A percentile compares a stretch with the other conserved stretches of the same genome.
Conservation (phyloP, 2,888 invertebrate genomes). For the Ceraclea dissimilis region DNA sequence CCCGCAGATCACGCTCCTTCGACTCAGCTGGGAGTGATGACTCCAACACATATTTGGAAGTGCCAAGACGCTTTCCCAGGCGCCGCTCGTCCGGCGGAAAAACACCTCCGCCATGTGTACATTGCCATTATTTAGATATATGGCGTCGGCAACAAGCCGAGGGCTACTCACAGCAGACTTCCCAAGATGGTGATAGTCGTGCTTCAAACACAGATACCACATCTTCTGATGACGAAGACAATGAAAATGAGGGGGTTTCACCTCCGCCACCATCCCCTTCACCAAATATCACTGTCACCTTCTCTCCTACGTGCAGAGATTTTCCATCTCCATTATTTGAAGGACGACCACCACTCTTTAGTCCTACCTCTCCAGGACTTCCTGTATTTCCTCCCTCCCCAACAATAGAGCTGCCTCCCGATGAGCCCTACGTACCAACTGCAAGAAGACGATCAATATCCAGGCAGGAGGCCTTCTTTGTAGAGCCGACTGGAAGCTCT, state of each 20-base stretch:
- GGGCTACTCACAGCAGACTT: slow-evolving; percentile 37
- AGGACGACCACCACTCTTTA: slow-evolving; percentile 33
- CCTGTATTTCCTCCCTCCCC: slow-evolving; percentile 45
- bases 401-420: slow-evolving; percentile 52
- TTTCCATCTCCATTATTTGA: slow-evolving; percentile 37
- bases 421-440: slow-evolving; percentile 38
- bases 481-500: slow-evolving; percentile 64
- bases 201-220: slow-evolving; percentile 45
- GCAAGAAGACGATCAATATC: slow-evolving; percentile 66
- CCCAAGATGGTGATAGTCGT: slow-evolving; percentile 32
- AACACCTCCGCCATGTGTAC: slow-evolving; percentile 63
- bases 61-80: slow-evolving; percentile 57
- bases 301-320: slow-evolving; percentile 48
- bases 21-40: slow-evolving; percentile 69
- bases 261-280: slow-evolving; percentile 36
- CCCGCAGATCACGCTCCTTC: slow-evolving; percentile 71
- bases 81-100: slow-evolving; percentile 58
- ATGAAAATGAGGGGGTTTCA: slow-evolving; percentile 41
- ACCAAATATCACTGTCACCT: slow-evolving; percentile 56
- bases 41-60: slow-evolving; percentile 52
- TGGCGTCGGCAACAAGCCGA: slow-evolving; percentile 53
- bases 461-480: slow-evolving; percentile 76
- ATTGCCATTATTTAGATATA: slow-evolving; percentile 70
- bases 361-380: slow-evolving; percentile 46
- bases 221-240: slow-evolving; percentile 39